Base-by-base conservation (phyloP, 2,888 invertebrate genomes). In the Caenorhabditis becei region DNA sequence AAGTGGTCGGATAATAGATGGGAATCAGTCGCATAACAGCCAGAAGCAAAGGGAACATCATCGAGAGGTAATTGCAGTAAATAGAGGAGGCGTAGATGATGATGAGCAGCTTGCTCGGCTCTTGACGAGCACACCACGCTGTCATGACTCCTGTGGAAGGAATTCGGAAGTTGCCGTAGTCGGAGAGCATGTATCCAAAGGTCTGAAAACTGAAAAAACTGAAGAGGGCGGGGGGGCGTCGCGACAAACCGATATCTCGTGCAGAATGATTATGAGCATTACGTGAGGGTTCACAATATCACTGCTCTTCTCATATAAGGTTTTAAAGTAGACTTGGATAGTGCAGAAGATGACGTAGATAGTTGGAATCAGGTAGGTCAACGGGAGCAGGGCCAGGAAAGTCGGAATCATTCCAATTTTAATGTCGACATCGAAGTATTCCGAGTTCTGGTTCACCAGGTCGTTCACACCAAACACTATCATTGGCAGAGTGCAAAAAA, bases 91-190 rank as follows among this genome's bases (percentile, higher is more conserved):
- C 24, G 26, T 24, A 51, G 51, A 51, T 51, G 23, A 24, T n/a
- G 14, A 51, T 51, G 11, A 51, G 51, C 8, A 24, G 51, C 4
- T 18, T n/a, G 18, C 47, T 47, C 51, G 51, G 51, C 14, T 23
- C 51, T 51, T 24, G 23, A 1, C 14, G 11, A 4, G 51, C 51
- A 14, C 51, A 51, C 51, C 51, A 51, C 3, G 51, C 3, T 8
- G 51, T 51, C 2, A 51, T 24, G 14, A 24, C 10, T 1, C 51
- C 51, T 14, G 51, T 51, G 2, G 51, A 23, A 1, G 51, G 51
- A 14, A 51, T 51, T 51, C 51, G 51, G 51, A 51, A 51, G 51
- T 51, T 51, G n/a, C 14, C 24, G 14, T 51, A 51, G 26, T 51
- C 51, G 26, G 51, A 24, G 51, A 51, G 23, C 51, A 51, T 51